Evolutionary conservation across 2,797 vertebrate genomes (phyloP), one percentile per base, ranked within the genome.

Genomic region (Jordanella pulchra): DNA sequence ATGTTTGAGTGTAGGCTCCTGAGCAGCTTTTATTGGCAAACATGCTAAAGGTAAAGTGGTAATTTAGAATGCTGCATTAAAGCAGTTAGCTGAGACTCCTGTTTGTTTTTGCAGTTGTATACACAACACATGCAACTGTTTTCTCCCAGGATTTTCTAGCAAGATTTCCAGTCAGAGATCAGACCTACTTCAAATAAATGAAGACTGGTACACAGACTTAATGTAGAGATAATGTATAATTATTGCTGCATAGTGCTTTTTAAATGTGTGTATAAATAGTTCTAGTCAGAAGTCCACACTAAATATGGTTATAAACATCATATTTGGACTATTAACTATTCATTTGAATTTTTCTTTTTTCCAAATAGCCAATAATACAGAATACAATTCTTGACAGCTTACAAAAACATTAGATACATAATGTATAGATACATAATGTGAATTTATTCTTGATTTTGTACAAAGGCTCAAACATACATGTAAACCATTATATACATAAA

Each of bases 21-120:
- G n/a, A 86, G 72, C 67, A 69, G 79, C 76, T 86, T 86, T 79
- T 68, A 72, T 42, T 76, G 58, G 64, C 77, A 84, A 88, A 86
- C 65, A 85, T 21, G 78, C 66, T 66, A 68, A 86, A 82, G 79
- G 75, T 86, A 86, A 73, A 69, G 75, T 60, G 83, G 72, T 78
- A 74, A 82, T 88, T 89, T 83, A 79, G 73, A 78, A 56, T 56
- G 25, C 63, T 25, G 71, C 72, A 83, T 72, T 76, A 14, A 64
- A 67, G 77, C 75, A 66, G 55, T 12, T 63, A 51, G 75, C 75
- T 76, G 25, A 83, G 76, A 69, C 68, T 25, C 50, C 58, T 70
- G 69, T n/a, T 7, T 63, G 56, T 80, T 77, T 79, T 81, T 84
- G 69, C 69, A 81, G 48, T 64, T 82, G 79, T 79, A 28, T 76